Conservation (phyloP, 2,797 vertebrate genomes). For the Agapornis canus region DNA sequence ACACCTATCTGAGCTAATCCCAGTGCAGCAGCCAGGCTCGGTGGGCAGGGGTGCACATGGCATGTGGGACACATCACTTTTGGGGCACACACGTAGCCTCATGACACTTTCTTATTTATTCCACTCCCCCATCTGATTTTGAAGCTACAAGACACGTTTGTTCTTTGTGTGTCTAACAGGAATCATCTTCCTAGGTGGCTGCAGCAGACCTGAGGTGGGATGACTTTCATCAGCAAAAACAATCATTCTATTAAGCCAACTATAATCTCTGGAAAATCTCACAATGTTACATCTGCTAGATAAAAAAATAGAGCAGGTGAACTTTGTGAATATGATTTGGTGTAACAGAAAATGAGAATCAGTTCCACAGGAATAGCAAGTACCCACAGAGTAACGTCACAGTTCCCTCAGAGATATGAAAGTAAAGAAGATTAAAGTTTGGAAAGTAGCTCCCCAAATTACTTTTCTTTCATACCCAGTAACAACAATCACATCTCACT, state of each 20-base stretch:
- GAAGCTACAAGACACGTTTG: neutral
- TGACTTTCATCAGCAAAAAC: neutral
- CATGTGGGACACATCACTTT: fast-evolving
- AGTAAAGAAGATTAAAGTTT: neutral
- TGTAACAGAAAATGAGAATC: neutral
- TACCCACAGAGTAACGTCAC: neutral
- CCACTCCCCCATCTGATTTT: neutral
- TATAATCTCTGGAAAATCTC: neutral
- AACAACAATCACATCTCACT: neutral
- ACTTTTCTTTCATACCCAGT: neutral
- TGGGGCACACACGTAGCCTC: fast-evolving
- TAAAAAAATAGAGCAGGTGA: neutral
- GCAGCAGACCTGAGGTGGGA: neutral
- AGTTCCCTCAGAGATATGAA: neutral
- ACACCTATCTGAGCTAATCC: fast-evolving
- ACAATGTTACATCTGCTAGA: neutral
- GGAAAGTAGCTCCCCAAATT: neutral
- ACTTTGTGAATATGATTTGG: neutral
- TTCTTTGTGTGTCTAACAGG: neutral
- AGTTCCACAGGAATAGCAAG: neutral
- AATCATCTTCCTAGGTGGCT: neutral
- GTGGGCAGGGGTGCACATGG: fast-evolving
- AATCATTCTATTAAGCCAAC: neutral
- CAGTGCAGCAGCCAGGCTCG: fast-evolving
- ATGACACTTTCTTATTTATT: neutral